These are phyloP conservation scores for Sylvia borin DNA, from an alignment of 2,797 vertebrate species.

Conservation along the genomic window DNA sequence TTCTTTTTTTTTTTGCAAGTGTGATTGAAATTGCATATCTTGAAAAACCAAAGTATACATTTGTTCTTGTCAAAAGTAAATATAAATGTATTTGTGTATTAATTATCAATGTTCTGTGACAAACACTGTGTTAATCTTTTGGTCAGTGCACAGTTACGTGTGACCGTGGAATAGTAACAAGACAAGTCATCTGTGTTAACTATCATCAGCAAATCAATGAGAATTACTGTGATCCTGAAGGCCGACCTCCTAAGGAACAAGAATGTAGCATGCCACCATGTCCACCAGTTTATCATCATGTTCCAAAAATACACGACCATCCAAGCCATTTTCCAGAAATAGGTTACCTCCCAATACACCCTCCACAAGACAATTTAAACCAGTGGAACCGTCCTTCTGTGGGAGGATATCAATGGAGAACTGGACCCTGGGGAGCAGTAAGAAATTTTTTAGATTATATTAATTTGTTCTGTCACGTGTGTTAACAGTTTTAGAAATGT, in stretches of 20 bases:
- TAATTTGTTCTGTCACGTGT: neutral
- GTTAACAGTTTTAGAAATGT: neutral
- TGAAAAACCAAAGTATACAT: neutral
- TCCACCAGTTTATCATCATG: conserved; percentile 75
- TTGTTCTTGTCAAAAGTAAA: conserved; percentile 2
- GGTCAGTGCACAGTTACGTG: conserved; percentile 91
- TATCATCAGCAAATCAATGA: conserved; percentile 88
- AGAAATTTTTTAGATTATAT: conserved; percentile 60
- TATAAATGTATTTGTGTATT: neutral
- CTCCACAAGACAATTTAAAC: conserved; percentile 80
- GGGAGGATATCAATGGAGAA: conserved; percentile 91
- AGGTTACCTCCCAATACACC: conserved; percentile 72
- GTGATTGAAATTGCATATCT: neutral
- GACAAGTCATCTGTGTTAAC: conserved; percentile 89
- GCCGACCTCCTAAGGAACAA: conserved; percentile 81
- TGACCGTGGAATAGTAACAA: conserved; percentile 82
- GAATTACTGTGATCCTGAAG: conserved; percentile 86
- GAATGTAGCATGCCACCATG: conserved; percentile 86
- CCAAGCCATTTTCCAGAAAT: conserved; percentile 75
- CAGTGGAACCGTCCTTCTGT: conserved; percentile 82
- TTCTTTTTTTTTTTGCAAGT: neutral
- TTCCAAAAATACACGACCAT: conserved; percentile 77
- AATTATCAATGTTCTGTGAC: neutral
- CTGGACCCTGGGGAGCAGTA: conserved; percentile 98
- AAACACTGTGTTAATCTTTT: conserved; percentile 45